Conservation (phyloP, 1,140 invertebrate genomes). For the Brachionus rubens region DNA sequence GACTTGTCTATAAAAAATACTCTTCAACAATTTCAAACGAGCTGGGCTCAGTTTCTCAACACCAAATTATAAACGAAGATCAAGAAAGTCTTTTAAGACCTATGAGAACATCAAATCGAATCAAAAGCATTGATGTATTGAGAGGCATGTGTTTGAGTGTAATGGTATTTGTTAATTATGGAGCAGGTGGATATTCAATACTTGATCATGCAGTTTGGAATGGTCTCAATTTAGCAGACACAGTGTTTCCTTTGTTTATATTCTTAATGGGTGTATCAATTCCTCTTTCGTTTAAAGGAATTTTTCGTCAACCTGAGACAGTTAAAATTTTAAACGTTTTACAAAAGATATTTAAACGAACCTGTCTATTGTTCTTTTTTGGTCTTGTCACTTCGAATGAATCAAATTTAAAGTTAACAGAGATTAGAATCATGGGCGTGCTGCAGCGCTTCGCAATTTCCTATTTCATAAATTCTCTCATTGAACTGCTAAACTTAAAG, state of each 20-base stretch:
- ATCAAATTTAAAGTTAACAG: slow-evolving; percentile 61
- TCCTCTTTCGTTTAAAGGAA: not conserved
- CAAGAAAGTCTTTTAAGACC: slow-evolving; percentile 19
- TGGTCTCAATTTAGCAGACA: slow-evolving; percentile 82
- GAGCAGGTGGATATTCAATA: slow-evolving; percentile 56
- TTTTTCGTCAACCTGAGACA: not conserved
- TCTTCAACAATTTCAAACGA: not conserved
- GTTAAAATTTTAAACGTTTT: not conserved
- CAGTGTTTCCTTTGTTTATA: slow-evolving; percentile 83
- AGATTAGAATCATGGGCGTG: slow-evolving; percentile 76
- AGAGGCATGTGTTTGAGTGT: slow-evolving; percentile 55
- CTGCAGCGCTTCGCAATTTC: slow-evolving; percentile 76
- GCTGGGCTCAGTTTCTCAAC: not conserved
- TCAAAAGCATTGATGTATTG: slow-evolving; percentile 45
- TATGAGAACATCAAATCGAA: not conserved
- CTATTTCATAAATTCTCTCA: slow-evolving; percentile 72
- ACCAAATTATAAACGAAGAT: slow-evolving; percentile 10
- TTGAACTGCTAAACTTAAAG: slow-evolving; percentile 65
- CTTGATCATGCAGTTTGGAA: slow-evolving; percentile 70
- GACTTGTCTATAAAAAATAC: not conserved
- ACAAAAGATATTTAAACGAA: not conserved
- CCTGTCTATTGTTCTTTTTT: slow-evolving; percentile 14
- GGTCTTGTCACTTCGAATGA: slow-evolving; percentile 45
- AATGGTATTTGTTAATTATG: slow-evolving; percentile 81
- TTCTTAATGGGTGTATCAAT: slow-evolving; percentile 44